A percentile compares a stretch with the other conserved stretches of the same genome.
Conservation (phyloP, 2,888 invertebrate genomes). For the Thera obeliscata region DNA sequence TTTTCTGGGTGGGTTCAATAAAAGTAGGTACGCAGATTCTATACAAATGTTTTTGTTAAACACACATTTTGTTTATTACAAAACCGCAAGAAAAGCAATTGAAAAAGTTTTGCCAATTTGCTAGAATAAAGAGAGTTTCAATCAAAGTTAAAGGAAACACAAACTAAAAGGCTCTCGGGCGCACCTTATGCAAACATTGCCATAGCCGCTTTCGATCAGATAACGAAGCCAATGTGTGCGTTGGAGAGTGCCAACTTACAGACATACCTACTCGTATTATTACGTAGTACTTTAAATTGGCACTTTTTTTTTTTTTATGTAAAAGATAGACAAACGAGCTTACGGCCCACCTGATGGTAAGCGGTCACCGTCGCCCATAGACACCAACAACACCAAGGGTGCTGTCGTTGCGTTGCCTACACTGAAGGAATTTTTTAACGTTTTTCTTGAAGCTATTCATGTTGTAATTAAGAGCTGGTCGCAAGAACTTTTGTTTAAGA, state of each 20-base stretch:
- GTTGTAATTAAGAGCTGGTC: too few species aligned
- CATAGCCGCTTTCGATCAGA: constrained; percentile 20
- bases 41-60: constrained; percentile 31
- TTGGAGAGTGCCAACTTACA: constrained; percentile 17
- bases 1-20: constrained; percentile 1
- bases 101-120: constrained; percentile 75
- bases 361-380: too few species aligned
- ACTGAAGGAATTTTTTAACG: too few species aligned
- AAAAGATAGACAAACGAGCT: too few species aligned
- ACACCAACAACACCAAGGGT: too few species aligned
- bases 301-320: background rate
- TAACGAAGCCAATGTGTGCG: constrained; percentile 34
- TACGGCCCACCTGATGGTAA: too few species aligned
- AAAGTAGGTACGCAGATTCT: constrained; percentile 20
- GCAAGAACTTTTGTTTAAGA: too few species aligned
- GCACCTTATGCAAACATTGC: constrained; percentile 41
- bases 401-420: too few species aligned
- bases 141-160: constrained; percentile 54
- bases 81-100: constrained; percentile 72
- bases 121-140: constrained; percentile 75
- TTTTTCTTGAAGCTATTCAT: too few species aligned
- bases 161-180: constrained; percentile 47
- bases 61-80: constrained; percentile 37
- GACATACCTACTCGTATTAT: background rate
- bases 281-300: background rate